Base-by-base conservation (phyloP, 2,888 invertebrate species). In the Meteorus cinctellus region DNA sequence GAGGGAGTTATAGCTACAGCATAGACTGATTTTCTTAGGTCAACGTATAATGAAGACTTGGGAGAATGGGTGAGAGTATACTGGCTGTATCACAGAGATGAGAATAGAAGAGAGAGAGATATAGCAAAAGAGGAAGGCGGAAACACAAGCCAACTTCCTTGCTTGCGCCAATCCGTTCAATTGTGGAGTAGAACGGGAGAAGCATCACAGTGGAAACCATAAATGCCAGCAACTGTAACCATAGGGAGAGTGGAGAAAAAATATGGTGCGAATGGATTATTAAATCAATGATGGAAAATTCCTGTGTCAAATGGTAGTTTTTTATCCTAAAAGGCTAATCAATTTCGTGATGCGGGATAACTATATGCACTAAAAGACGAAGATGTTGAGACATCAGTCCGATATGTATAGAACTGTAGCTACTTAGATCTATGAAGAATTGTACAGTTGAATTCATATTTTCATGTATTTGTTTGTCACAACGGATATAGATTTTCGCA, bases 11-110 rank as follows among this genome's bases (percentile, higher is more conserved):
- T 69, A 69, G 55, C 74, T 65, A 71, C 73, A 60, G 84, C 82
- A 86, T 80, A 82, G 86, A 85, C 86, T 89, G 89, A 89, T 89
- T 89, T 89, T 89, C 89, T 89, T 88, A 88, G 89, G 89, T 89
- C 89, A 89, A 87, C 87, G 89, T 88, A 89, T 89, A 89, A 89
- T 89, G 86, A 89, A 88, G 89, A 86, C 82, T 82, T 78, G 79
- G 79, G 80, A 77, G 82, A 69, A 79, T 66, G 77, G 74, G 45
- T 70, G 77, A 76, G 74, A 75, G 71, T 55, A 55, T 48, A 48
- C n/a, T n/a, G 48, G n/a, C n/a, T 66, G 77, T 77, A 71, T 68
- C 36, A 59, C 27, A 27, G n/a, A 27, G 19, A 48, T 12, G 60
- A 63, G 60, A 48, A 31, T 69, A 48, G 74, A 79, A 75, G 79